Evolutionary conservation across 2,797 vertebrate genomes (phyloP).

Genomic region (Sorex maritimensis): DNA sequence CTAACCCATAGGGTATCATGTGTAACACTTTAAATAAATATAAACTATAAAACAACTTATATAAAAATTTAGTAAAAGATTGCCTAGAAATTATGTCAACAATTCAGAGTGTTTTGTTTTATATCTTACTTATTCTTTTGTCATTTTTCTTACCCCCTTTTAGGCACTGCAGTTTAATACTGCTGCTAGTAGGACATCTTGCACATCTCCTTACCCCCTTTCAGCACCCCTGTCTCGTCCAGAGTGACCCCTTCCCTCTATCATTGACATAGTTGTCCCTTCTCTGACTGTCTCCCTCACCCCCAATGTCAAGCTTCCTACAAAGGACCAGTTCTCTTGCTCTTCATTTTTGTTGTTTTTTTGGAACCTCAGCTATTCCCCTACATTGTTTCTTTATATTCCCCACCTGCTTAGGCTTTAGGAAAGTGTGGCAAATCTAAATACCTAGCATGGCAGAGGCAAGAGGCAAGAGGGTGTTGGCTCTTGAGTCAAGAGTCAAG

Average conservation of each 20-base stretch:
- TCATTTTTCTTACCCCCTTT: conserved; percentile 41
- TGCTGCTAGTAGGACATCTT: too few relatives aligned
- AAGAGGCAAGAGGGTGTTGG: background rate
- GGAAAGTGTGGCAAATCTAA: background rate
- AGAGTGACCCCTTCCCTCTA: too few relatives aligned
- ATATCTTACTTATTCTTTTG: background rate
- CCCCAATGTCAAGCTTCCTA: too few relatives aligned
- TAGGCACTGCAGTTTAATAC: too few relatives aligned
- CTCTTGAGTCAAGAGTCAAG: background rate
- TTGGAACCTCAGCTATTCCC: too few relatives aligned
- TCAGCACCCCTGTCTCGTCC: too few relatives aligned
- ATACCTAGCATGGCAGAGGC: background rate
- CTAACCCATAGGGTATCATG: accelerated
- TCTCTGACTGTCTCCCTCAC: too few relatives aligned
- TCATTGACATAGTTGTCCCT: too few relatives aligned
- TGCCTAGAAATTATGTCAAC: background rate
- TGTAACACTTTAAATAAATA: conserved; percentile 26
- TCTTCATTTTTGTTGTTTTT: too few relatives aligned
- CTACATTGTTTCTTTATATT: too few relatives aligned
- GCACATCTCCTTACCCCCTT: too few relatives aligned
- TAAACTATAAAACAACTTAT: conserved; percentile 30
- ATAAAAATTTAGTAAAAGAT: conserved; percentile 44
- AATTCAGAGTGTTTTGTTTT: conserved; percentile 61
- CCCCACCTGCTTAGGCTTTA: background rate
- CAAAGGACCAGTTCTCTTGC: too few relatives aligned